Evolutionary conservation across 2,888 invertebrate genomes (phyloP).

Genomic region (Oxyteleia sp.): DNA sequence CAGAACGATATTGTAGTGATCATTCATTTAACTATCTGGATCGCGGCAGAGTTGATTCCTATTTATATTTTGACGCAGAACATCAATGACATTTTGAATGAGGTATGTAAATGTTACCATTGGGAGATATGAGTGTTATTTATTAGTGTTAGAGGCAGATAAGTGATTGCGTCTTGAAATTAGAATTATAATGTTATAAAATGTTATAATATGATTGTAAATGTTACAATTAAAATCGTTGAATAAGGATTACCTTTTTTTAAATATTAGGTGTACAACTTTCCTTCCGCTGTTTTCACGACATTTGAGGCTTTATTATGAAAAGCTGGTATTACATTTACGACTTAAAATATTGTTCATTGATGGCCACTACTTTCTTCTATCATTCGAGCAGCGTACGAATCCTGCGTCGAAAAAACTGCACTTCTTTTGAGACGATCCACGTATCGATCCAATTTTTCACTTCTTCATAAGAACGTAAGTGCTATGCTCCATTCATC

Average conservation of each 20-base stretch:
- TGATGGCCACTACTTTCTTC: background rate
- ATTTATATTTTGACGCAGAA: conserved; percentile 32
- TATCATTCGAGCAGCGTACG: background rate
- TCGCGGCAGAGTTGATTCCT: conserved; percentile 14
- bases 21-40: conserved; percentile 10
- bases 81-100: conserved; percentile 15
- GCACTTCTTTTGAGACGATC: too few species aligned
- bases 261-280: background rate
- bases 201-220: too few species aligned
- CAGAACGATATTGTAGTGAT: background rate
- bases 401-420: background rate
- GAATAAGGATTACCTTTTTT: too few species aligned
- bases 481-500: too few species aligned
- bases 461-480: too few species aligned
- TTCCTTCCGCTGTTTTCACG: background rate
- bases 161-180: too few species aligned
- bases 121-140: too few species aligned
- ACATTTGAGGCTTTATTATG: background rate
- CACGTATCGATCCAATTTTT: too few species aligned
- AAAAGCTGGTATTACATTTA: background rate
- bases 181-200: too few species aligned
- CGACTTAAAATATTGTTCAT: background rate
- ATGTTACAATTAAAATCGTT: too few species aligned
- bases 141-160: too few species aligned
- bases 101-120: conserved; percentile 31